A percentile compares a stretch with the other conserved stretches of the same genome.
Conservation (phyloP, 2,113 vertebrate genomes). For the Catharus bicknelli region DNA sequence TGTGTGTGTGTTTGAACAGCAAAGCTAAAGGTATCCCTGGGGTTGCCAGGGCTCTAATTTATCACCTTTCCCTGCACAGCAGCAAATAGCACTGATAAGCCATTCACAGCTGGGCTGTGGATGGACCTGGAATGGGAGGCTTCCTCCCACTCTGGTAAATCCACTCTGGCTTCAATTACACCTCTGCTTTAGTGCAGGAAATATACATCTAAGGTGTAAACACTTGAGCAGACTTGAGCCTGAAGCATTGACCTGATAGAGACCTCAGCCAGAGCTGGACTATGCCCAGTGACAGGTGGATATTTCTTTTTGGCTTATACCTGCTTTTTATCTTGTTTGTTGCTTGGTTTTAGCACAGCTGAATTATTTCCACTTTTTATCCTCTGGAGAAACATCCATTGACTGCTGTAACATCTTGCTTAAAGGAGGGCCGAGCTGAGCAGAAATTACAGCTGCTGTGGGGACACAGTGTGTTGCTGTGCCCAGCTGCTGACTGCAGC, state of each 20-base stretch:
- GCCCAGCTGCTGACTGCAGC: neutral
- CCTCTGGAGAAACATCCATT: slow-evolving; percentile 12
- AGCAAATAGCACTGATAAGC: neutral
- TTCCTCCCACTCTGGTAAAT: neutral
- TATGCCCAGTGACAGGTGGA: neutral
- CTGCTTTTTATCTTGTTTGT: neutral
- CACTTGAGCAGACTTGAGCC: neutral
- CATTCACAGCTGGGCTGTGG: neutral
- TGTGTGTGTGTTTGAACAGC: neutral
- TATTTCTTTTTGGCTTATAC: slow-evolving; percentile 30
- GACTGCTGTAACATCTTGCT: slow-evolving; percentile 13
- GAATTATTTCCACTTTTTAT: slow-evolving; percentile 8
- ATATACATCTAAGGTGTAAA: neutral
- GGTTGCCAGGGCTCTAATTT: neutral
- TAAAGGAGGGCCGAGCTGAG: neutral
- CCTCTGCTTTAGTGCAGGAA: neutral
- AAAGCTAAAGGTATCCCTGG: neutral
- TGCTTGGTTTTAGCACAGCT: neutral
- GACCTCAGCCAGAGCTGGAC: neutral
- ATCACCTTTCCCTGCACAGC: neutral
- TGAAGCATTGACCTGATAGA: neutral
- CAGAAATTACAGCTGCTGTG: slow-evolving; percentile 17
- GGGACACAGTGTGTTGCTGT: neutral
- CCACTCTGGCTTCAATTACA: neutral
- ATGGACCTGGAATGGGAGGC: neutral